Base-by-base conservation (phyloP, 2,888 invertebrate genomes). In the Xestia c-nigrum region DNA sequence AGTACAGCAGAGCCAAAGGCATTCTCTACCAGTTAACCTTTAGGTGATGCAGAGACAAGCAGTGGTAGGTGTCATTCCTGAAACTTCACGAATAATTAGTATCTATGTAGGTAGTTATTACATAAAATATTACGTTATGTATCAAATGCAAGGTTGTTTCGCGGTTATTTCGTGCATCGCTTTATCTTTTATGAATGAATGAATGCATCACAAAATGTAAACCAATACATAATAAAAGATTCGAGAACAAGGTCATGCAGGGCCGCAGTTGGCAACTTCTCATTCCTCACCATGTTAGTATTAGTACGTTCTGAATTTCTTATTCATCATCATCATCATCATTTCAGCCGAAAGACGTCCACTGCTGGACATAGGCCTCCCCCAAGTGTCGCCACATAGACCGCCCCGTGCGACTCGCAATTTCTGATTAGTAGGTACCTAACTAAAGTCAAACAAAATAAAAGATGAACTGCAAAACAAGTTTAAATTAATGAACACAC, bases 101-200 rank as follows among this genome's bases (percentile, higher is more conserved):
- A 31, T 9, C 19, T n/a, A 46, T 24, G 16, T 52, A 64, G 46
- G 16, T 52, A 64, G 46, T 21, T 73, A 74, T 64, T 81, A 43
- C 74, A 57, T 78, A 50, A 57, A 43, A 80, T 79, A 83, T 72
- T 74, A 47, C 63, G 70, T 80, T 68, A 67, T 70, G 59, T 59
- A 64, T 67, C 40, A 72, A 85, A 82, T 65, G 59, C 47, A 64
- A 80, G 61, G 66, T 70, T 78, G 67, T 75, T 78, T 70, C 16
- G 21, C 73, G 65, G 66, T 74, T 82, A 70, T 71, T 83, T 72
- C n/a, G n/a, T 69, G 19, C 75, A 66, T 40, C n/a, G 50, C 52
- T 63, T 76, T 83, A 78, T 80, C 71, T 69, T 76, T 78, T 76
- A 76, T 83, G 73, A 80, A 86, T 86, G 80, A 76, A 73, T 78